A percentile compares a stretch with the other conserved stretches of the same genome.
These are phyloP conservation scores for Oncorhynchus tshawytscha DNA, from an alignment of 2,113 vertebrate species.

Conservation along the genomic window DNA sequence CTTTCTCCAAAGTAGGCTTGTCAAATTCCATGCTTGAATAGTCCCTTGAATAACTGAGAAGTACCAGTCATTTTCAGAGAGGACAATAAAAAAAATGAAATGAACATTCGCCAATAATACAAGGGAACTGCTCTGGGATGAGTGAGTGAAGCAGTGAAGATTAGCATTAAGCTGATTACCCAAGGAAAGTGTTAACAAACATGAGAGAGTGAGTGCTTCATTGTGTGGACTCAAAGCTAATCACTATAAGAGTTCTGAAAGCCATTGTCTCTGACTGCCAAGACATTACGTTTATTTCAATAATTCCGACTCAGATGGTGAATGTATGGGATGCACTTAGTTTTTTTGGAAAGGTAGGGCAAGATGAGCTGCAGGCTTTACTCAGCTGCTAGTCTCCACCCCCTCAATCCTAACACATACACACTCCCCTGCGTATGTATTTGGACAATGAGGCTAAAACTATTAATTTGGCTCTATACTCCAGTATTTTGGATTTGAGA, in stretches of 20 bases:
- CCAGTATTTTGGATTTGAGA: too few relatives aligned
- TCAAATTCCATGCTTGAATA: not conserved
- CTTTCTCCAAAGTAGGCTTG: not conserved
- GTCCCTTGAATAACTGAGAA: not conserved
- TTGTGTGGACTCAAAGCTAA: constrained; percentile 3
- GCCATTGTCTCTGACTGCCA: not conserved
- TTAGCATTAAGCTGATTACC: not conserved
- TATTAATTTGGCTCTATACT: too few relatives aligned
- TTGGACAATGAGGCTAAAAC: too few relatives aligned
- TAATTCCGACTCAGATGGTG: not conserved
- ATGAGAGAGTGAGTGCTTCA: not conserved
- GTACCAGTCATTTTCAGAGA: not conserved
- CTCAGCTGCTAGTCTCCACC: not conserved
- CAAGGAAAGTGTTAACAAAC: not conserved
- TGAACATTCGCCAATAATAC: not conserved
- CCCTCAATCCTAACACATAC: not conserved
- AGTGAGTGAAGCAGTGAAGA: not conserved
- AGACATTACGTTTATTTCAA: not conserved
- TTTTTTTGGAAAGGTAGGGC: not conserved
- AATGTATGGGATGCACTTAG: not conserved
- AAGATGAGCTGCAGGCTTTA: not conserved
- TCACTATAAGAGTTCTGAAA: not conserved
- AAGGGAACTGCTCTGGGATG: not conserved
- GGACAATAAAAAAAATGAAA: not conserved
- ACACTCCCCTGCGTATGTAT: not conserved